phyloP scores from a whole-genome alignment of 1,140 invertebrate species.

The Bombus pyrosoma region DNA sequence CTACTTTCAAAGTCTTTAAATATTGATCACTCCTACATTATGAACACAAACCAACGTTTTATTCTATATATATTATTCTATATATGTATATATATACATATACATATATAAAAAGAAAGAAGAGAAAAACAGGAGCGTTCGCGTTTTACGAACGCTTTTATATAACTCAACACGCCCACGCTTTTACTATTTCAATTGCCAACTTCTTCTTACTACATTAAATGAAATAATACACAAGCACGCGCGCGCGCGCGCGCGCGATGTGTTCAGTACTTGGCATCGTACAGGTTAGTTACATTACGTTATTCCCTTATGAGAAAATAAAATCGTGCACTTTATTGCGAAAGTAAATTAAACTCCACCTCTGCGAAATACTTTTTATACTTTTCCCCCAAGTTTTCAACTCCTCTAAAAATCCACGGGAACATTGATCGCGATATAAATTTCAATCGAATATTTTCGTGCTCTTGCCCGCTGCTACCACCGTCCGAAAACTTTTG shows the following conservation, averaged over 20 bases:
- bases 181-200: constrained; percentile 3
- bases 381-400: constrained; percentile 1
- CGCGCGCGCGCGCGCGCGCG: too few species aligned
- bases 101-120: not conserved
- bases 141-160: constrained; percentile 11
- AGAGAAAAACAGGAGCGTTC: not conserved
- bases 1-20: not conserved
- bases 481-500: not conserved
- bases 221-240: constrained; percentile 25
- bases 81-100: too few species aligned
- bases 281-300: not conserved
- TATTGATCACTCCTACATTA: not conserved
- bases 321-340: constrained; percentile 35
- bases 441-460: constrained; percentile 48
- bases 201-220: not conserved
- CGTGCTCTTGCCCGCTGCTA: not conserved
- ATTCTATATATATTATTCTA: not conserved
- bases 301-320: constrained; percentile 18
- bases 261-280: not conserved
- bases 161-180: not conserved
- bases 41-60: not conserved
- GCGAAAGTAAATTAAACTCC: constrained; percentile 31
- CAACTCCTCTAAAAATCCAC: constrained; percentile 28
- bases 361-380: constrained; percentile 8
- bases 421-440: constrained; percentile 35